Percentiles rank a stretch among this genome's conserved stretches.
phyloP scores from a whole-genome alignment of 1,140 invertebrate genomes.

The Drosophila pectinifera region DNA sequence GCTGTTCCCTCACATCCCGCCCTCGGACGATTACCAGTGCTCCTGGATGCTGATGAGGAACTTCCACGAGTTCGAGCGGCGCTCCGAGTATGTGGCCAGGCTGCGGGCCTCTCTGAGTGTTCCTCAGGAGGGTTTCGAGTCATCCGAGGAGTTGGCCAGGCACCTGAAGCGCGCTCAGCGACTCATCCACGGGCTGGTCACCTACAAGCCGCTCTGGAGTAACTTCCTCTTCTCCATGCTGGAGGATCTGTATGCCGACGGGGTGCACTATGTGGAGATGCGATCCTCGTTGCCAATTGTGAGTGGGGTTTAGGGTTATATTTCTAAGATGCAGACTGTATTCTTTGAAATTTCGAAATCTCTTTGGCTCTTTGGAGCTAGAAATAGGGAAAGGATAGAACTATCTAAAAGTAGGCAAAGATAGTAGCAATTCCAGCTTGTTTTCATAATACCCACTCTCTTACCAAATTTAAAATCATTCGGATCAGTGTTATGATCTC shows the following conservation, averaged over 20 bases:
- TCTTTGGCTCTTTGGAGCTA: no score
- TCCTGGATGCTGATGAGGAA: slow-evolving; percentile 87
- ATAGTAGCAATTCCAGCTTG: no score
- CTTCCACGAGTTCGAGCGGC: slow-evolving; percentile 72
- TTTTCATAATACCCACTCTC: no score
- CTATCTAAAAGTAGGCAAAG: no score
- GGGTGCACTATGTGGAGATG: slow-evolving; percentile 92
- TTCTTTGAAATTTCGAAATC: no score
- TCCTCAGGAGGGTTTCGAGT: slow-evolving; percentile 85
- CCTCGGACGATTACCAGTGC: slow-evolving; percentile 68
- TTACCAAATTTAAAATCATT: no score
- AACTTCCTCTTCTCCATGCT: slow-evolving; percentile 89
- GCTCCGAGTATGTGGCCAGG: neutral
- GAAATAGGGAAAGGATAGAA: no score
- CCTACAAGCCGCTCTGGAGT: slow-evolving; percentile 89
- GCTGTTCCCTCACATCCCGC: slow-evolving; percentile 20
- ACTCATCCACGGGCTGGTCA: slow-evolving; percentile 87
- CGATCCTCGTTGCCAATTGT: slow-evolving; percentile 86
- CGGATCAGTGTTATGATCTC: no score
- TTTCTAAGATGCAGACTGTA: neutral
- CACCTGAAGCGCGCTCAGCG: slow-evolving; percentile 88
- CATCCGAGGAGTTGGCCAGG: slow-evolving; percentile 88
- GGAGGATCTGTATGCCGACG: slow-evolving; percentile 90
- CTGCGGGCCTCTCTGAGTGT: slow-evolving; percentile 25
- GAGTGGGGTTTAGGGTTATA: slow-evolving; percentile 23